Conservation (phyloP, 64 coral and sea anemone species). For the Stichodactyla helianthus region DNA sequence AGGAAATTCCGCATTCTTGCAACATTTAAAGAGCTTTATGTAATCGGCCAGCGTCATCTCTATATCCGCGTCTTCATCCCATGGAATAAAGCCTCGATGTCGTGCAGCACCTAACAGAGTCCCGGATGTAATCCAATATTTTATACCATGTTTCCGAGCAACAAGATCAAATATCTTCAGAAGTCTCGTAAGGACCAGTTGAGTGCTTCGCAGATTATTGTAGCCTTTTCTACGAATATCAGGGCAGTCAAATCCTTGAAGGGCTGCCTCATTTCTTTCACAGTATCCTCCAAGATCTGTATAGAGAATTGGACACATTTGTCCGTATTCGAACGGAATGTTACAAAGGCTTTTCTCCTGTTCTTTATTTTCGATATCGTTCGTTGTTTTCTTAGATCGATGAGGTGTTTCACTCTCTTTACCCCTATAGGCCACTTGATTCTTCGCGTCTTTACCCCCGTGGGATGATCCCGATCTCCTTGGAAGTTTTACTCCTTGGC, state of each 20-base stretch:
- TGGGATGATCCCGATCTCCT: too few species aligned
- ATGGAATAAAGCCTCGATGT: constrained; percentile 55
- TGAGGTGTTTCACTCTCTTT: background rate
- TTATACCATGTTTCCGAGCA: constrained; percentile 28
- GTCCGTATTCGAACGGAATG: background rate
- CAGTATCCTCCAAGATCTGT: constrained; percentile 30
- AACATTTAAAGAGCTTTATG: constrained; percentile 24
- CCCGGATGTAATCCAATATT: constrained; percentile 39
- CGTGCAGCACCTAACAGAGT: constrained; percentile 44
- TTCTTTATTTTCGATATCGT: background rate
- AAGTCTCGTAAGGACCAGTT: constrained; percentile 40
- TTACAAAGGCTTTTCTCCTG: background rate
- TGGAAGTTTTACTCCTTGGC: too few species aligned
- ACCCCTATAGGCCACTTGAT: background rate
- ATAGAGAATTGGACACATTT: constrained; percentile 35
- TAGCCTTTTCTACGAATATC: constrained; percentile 35
- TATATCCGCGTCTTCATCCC: constrained; percentile 50
- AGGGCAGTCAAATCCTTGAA: background rate
- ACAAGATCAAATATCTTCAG: constrained; percentile 36
- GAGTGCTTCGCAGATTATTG: constrained; percentile 14
- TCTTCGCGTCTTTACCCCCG: too few species aligned
- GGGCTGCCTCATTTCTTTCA: background rate
- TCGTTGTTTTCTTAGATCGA: background rate
- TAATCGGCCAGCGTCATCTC: constrained; percentile 33
- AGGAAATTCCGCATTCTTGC: constrained; percentile 29